Evolutionary conservation across 2,113 vertebrate genomes (phyloP), one percentile per base, ranked within the genome.

Genomic region (Clarias magur): DNA sequence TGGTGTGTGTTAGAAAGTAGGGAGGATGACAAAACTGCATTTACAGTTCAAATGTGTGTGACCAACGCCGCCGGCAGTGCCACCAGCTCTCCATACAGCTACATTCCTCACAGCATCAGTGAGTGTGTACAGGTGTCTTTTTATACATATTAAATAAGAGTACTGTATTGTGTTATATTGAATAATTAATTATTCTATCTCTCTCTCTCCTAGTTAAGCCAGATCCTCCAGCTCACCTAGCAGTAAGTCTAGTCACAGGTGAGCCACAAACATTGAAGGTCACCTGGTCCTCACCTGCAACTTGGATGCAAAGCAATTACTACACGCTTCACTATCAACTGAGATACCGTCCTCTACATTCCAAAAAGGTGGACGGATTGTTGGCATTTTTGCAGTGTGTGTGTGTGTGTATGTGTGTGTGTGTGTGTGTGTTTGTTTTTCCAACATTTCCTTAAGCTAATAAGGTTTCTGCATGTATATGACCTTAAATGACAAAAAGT

Each of bases 201-300:
- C 34, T 34, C 25, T 73, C 16, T 72, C 16, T 70, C 16, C 34
- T 88, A 96, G 95, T 96, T 2, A 95, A 92, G 86, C 95, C 95
- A 0, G 94, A 95, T 84, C 93, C 94, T 30, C 95, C 95, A 0
- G 88, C 83, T 2, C 57, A 80, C 0, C 88, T 95, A 83, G 27
- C 16, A 8, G 92, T 92, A 17, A 84, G 0, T 0, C 87, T 60
- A 16, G 84, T 87, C 68, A 42, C 85, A 54, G 93, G 92, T 0
- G 76, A 86, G 1, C 54, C 85, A 62, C 90, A 7, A 10, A 78
- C n/a, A 21, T 53, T 95, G n/a, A 86, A 2, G 12, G 92, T 95
- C 68, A 89, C 78, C 63, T 96, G 95, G 95, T 85, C 75, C 56
- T 70, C 84, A 15, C 95, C 95, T 0, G 0, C 2, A 4, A 86